Evolutionary conservation across 2,888 invertebrate genomes (phyloP).

Genomic region (Drosophila suboccidentalis): DNA sequence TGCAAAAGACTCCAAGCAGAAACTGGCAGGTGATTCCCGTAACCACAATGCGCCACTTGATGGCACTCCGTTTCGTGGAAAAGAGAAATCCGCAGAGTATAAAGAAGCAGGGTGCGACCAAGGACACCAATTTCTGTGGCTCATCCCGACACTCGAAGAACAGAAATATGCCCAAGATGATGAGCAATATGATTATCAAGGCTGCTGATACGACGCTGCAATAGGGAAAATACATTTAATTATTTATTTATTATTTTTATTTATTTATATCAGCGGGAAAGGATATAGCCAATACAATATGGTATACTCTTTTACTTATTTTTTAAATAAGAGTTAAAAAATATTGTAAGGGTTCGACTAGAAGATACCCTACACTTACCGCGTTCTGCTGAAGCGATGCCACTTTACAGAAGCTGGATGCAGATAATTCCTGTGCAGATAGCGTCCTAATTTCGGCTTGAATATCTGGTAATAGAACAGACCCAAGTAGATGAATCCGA

Average conservation of each 20-base stretch:
- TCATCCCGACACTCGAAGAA: constrained; percentile 88
- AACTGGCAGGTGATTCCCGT: constrained; percentile 94
- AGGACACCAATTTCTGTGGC: constrained; percentile 89
- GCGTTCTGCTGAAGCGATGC: constrained; percentile 76
- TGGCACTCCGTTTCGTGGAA: constrained; percentile 88
- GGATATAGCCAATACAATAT: too few species aligned
- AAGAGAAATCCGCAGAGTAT: constrained; percentile 88
- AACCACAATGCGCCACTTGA: constrained; percentile 93
- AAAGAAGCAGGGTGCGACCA: constrained; percentile 89
- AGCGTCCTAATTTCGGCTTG: constrained; percentile 86
- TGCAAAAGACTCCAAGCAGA: constrained; percentile 92
- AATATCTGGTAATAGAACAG: constrained; percentile 89
- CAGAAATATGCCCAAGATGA: constrained; percentile 87
- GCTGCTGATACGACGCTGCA: constrained; percentile 86
- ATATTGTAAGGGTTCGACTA: neutral
- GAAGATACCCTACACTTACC: constrained; percentile 51
- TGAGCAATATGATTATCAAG: constrained; percentile 86
- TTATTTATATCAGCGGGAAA: too few species aligned
- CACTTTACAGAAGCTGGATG: constrained; percentile 71
- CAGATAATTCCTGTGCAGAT: constrained; percentile 60
- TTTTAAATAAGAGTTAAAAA: too few species aligned
- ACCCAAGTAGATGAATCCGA: constrained; percentile 88
- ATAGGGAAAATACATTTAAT: neutral
- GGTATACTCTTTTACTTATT: too few species aligned
- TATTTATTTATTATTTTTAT: too few species aligned